Evolutionary conservation across 2,888 invertebrate genomes (phyloP).

Genomic region (Frankliniella fusca): DNA sequence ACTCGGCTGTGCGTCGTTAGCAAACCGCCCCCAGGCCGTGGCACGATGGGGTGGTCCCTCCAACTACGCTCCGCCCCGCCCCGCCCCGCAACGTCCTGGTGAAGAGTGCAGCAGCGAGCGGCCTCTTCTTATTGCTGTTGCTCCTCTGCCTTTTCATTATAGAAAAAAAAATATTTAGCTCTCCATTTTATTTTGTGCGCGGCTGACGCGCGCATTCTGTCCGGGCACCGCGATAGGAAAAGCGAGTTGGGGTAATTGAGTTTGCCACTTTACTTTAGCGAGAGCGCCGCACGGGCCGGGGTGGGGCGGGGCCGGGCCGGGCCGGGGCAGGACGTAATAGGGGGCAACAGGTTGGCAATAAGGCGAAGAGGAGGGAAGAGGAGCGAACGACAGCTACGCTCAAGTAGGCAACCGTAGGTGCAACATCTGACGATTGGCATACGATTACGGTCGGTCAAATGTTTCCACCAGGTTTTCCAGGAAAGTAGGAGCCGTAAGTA

Average conservation of each 20-base stretch:
- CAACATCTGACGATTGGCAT: too few relatives aligned
- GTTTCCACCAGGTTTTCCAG: too few relatives aligned
- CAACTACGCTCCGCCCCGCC: not conserved
- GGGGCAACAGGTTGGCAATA: not conserved
- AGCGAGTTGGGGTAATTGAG: constrained; percentile 10
- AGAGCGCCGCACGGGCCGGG: not conserved
- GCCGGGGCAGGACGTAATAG: not conserved
- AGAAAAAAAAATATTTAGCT: not conserved
- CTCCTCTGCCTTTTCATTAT: not conserved
- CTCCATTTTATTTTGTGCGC: not conserved
- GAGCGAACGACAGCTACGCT: too few relatives aligned
- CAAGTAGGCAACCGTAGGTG: too few relatives aligned
- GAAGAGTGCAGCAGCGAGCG: not conserved
- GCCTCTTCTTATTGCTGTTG: not conserved
- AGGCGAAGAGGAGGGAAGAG: too few relatives aligned
- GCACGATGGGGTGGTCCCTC: too few relatives aligned
- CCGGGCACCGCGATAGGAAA: not conserved
- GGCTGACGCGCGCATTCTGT: not conserved
- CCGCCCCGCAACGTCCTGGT: not conserved
- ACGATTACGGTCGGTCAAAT: too few relatives aligned
- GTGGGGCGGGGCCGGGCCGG: not conserved
- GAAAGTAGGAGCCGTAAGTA: too few relatives aligned
- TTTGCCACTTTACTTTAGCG: constrained; percentile 7
- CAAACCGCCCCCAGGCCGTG: too few relatives aligned
- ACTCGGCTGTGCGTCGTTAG: not conserved